Conservation (phyloP, 2,113 vertebrate genomes). For the Pontoporia blainvillei region DNA sequence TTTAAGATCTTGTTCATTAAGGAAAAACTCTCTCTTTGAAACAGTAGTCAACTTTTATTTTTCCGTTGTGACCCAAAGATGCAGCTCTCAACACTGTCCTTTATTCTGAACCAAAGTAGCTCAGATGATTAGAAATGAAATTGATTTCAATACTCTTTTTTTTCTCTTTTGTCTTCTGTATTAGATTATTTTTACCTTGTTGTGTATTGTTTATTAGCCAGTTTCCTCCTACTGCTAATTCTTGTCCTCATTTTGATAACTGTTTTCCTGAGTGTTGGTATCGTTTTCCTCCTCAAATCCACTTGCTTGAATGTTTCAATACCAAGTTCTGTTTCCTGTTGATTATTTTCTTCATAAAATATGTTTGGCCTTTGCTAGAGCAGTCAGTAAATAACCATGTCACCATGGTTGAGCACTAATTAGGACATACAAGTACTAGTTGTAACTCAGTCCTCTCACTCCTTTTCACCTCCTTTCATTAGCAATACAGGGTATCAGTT, state of each 20-base stretch:
- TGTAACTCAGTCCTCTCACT: background rate
- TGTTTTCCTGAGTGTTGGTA: background rate
- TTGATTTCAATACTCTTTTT: background rate
- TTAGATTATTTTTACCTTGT: background rate
- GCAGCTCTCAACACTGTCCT: background rate
- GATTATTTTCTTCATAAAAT: background rate
- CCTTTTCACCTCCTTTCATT: background rate
- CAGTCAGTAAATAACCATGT: background rate
- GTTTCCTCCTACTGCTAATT: background rate
- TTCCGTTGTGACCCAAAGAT: background rate
- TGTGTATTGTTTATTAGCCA: background rate
- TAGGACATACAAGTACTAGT: background rate
- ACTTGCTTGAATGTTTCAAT: background rate
- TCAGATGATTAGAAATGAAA: background rate
- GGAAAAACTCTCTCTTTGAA: background rate
- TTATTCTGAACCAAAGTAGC: background rate
- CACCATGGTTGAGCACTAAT: background rate
- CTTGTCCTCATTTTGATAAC: background rate
- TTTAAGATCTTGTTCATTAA: background rate
- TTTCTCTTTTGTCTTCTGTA: background rate
- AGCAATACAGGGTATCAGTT: background rate
- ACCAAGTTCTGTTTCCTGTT: background rate
- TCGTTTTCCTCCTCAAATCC: background rate
- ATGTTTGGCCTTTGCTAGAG: background rate
- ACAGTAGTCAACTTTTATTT: background rate